Evolutionary conservation across 35 echinoderm and acorn worm species (phyloP).

Genomic region (Hemicentrotus pulcherrimus): DNA sequence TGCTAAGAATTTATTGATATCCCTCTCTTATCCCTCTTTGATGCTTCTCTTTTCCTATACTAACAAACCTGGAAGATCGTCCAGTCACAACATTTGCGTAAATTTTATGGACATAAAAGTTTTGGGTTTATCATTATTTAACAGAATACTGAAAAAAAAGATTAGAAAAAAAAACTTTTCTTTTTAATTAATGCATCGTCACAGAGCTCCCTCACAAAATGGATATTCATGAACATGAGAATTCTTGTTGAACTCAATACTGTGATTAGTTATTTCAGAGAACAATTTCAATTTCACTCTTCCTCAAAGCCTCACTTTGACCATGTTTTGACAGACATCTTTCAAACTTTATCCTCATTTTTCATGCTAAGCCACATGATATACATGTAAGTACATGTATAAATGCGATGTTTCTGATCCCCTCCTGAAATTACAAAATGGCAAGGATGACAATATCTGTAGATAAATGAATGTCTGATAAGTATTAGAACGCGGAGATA

Average conservation of each 20-base stretch:
- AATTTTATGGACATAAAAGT: too few species aligned
- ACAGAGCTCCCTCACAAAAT: not conserved
- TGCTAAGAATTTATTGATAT: not conserved
- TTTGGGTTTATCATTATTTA: too few species aligned
- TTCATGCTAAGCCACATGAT: not conserved
- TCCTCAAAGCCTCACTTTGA: not conserved
- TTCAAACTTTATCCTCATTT: not conserved
- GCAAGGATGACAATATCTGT: not conserved
- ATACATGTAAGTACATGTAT: too few species aligned
- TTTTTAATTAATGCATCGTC: not conserved
- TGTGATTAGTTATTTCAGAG: too few species aligned
- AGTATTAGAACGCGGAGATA: too few species aligned
- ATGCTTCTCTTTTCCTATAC: not conserved
- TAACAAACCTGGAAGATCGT: too few species aligned
- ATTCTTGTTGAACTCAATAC: not conserved
- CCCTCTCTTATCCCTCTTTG: not conserved
- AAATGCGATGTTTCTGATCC: not conserved
- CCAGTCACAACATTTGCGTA: too few species aligned
- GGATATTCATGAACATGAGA: not conserved
- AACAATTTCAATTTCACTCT: not conserved
- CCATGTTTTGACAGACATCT: not conserved
- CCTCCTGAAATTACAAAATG: not conserved
- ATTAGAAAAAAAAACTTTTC: not conserved
- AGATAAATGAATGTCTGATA: not conserved
- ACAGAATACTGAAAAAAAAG: not conserved